Evolutionary conservation across 2,113 vertebrate species (phyloP), one percentile per base, ranked within the genome.

Genomic region (Nettapus auritus): DNA sequence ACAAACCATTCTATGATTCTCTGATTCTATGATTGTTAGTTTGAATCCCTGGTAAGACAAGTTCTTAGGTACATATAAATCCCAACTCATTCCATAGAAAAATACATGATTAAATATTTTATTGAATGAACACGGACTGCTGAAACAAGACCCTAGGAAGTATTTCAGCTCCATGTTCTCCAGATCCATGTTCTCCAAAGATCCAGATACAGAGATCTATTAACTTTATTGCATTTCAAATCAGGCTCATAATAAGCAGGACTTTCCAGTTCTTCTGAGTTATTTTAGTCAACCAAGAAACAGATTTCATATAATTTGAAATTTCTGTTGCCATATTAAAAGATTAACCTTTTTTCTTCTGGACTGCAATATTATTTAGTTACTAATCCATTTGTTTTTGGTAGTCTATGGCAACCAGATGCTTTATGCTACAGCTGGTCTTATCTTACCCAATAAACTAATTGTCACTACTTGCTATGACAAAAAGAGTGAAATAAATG

Each of bases 161-260:
- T 48, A 88, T 75, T 94, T 93, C 89, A 91, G 25, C 40, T 86
- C 44, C n/a, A n/a, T n/a, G n/a, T n/a, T n/a, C n/a, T n/a, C n/a
- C 73, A 92, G 56, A 52, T 75, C 23, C 4, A 0, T 71, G 63
- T 70, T 16, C 20, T 70, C 52, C 60, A 88, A 81, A 90, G 56
- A 81, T 66, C 21, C 28, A 62, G 62, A 69, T 3, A 74, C 19
- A 62, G 40, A 40, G 18, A 77, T 80, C 28, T 74, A 77, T 83
- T 83, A 86, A 74, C 29, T 70, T 77, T 23, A 63, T 38, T 79
- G 25, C 8, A 28, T 77, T 96, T 91, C 59, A 52, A 77, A 82
- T 36, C 19, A 63, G 40, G n/a, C 22, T 62, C 29, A 36, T 29
- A 79, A 57, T 50, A 66, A 10, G 17, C 11, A 66, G 8, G 9